These are phyloP conservation scores for Typhlomys cinereus DNA, from an alignment of 2,113 vertebrate species.

Conservation along the genomic window DNA sequence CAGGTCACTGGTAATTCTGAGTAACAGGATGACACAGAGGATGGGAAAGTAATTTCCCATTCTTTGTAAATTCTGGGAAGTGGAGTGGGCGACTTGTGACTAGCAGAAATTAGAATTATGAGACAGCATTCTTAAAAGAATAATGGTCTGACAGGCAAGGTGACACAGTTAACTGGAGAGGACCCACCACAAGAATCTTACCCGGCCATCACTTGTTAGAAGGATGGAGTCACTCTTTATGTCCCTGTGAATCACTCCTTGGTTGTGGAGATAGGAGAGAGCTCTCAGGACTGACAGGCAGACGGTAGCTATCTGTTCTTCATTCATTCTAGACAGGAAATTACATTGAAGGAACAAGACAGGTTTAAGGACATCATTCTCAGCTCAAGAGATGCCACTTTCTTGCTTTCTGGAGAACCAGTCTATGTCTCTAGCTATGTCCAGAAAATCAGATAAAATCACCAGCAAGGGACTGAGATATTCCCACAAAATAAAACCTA, in stretches of 20 bases:
- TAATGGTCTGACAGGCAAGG: neutral
- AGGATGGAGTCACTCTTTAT: conserved; percentile 99
- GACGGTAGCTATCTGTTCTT: conserved; percentile 98
- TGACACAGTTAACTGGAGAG: neutral
- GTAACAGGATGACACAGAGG: conserved; percentile 66
- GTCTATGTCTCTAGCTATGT: neutral
- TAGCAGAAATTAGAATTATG: conserved; percentile 32
- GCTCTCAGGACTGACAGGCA: conserved; percentile 96
- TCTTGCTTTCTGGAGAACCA: neutral
- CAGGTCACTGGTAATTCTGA: conserved; percentile 45
- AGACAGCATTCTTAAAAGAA: conserved; percentile 34
- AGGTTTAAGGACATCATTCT: conserved; percentile 42
- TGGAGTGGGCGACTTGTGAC: neutral
- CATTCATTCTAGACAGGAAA: conserved; percentile 93
- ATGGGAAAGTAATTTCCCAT: conserved; percentile 54
- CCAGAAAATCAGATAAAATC: neutral
- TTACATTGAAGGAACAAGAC: conserved; percentile 39
- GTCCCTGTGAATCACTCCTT: conserved; percentile 98
- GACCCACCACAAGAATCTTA: conserved; percentile 76
- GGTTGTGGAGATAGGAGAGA: conserved; percentile 96
- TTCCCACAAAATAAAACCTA: neutral
- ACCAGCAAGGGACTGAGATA: neutral
- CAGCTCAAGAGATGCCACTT: neutral
- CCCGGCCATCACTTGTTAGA: conserved; percentile 96
- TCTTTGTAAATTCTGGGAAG: conserved; percentile 32